These are phyloP conservation scores for Escarpia spicata DNA, from an alignment of 2,888 invertebrate genomes.

Conservation along the genomic window DNA sequence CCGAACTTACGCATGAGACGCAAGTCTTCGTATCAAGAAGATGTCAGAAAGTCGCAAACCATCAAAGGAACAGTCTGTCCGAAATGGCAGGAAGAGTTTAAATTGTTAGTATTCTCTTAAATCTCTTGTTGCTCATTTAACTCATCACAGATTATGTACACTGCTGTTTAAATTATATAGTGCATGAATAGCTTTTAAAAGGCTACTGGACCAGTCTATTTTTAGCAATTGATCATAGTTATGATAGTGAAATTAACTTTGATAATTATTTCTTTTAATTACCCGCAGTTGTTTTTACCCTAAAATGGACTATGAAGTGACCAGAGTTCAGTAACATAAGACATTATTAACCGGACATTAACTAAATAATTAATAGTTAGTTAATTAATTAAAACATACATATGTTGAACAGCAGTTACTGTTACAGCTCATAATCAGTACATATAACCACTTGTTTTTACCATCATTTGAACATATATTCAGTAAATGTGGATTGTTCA, in stretches of 20 bases:
- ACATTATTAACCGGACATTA: neutral
- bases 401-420: neutral
- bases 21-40: neutral
- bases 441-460: neutral
- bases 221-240: neutral
- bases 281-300: no score
- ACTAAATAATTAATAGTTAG: neutral
- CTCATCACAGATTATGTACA: no score
- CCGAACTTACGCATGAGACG: neutral
- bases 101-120: constrained; percentile 47
- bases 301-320: no score
- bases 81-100: constrained; percentile 57
- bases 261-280: neutral
- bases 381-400: neutral
- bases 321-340: neutral
- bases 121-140: no score
- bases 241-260: neutral
- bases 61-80: constrained; percentile 47
- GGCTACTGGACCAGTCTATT: no score
- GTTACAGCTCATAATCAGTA: neutral
- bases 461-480: neutral
- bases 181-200: no score
- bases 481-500: neutral
- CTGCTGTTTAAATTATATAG: no score
- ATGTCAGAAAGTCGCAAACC: constrained; percentile 44